Evolutionary conservation across 2,113 vertebrate species (phyloP), one percentile per base, ranked within the genome.

Genomic region (Sardina pilchardus): DNA sequence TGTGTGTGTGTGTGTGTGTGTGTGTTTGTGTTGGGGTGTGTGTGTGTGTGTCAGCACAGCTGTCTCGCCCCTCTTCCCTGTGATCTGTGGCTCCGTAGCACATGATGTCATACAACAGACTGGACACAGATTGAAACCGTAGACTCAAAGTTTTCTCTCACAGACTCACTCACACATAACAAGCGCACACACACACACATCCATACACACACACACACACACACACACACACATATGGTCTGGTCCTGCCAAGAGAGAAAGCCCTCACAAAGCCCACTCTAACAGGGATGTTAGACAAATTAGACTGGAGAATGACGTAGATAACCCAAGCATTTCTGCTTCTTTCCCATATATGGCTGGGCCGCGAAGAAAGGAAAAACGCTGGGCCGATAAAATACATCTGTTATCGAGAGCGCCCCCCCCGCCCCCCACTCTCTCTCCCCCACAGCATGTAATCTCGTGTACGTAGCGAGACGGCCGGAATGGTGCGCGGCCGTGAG

Each of bases 241-340:
- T 26, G 24, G n/a, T 75, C 67, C 26, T 75, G 67, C 67, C 67
- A 75, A 75, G 30, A 75, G 67, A 75, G 67, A 75, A 75, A 75
- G 30, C 67, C 67, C 34, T 75, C 67, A 75, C 67, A 75, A 75
- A 75, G 67, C 67, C 67, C 67, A 4, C 14, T 75, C 67, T 75
- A 75, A 75, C 26, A 34, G 67, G 67, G 67, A 75, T 36, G 67
- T 75, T 75, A 75, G 67, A 75, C 67, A 75, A 75, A 75, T 75
- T 75, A 75, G 67, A 14, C 67, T 36, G 67, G 30, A 36, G 67
- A 75, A 75, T 75, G 67, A 75, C 67, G 67, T 34, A 34, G 67
- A 75, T 34, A 75, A 34, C 67, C 67, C 5, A 75, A 36, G 30
- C 36, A 75, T 75, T 75, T 34, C 34, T 75, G 26, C 67, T 36